phyloP scores from a whole-genome alignment of 2,797 vertebrate species.

The Choloepus didactylus region DNA sequence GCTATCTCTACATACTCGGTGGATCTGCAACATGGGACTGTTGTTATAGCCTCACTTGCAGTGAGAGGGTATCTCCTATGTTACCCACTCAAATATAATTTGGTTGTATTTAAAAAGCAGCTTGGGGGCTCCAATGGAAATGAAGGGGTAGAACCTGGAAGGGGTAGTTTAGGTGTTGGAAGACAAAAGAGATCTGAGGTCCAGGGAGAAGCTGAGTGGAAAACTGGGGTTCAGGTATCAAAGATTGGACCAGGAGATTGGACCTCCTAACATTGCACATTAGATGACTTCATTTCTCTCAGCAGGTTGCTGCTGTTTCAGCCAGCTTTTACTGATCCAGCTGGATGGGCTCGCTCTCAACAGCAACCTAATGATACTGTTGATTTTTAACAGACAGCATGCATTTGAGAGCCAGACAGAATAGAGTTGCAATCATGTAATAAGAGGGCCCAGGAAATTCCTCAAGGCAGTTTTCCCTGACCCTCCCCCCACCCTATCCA shows the following conservation, averaged over 20 bases:
- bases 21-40: background rate
- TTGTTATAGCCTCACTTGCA: background rate
- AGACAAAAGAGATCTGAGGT: background rate
- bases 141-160: background rate
- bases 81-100: background rate
- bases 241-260: background rate
- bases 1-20: background rate
- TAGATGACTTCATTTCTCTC: background rate
- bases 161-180: background rate
- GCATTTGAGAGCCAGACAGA: background rate
- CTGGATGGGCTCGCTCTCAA: background rate
- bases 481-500: background rate
- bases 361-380: background rate
- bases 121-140: background rate
- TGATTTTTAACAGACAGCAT: constrained; percentile 16
- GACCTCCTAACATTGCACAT: background rate
- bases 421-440: constrained; percentile 24
- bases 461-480: constrained; percentile 48
- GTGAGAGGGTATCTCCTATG: background rate
- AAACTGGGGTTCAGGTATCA: background rate
- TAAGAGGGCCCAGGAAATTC: constrained; percentile 50
- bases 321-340: background rate
- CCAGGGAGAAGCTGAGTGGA: background rate
- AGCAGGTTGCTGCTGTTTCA: background rate
- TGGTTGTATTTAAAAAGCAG: constrained; percentile 8